phyloP scores from a whole-genome alignment of 30 jellyfish, hydroid and myxozoan genomes.

The Catostylus mosaicus region DNA sequence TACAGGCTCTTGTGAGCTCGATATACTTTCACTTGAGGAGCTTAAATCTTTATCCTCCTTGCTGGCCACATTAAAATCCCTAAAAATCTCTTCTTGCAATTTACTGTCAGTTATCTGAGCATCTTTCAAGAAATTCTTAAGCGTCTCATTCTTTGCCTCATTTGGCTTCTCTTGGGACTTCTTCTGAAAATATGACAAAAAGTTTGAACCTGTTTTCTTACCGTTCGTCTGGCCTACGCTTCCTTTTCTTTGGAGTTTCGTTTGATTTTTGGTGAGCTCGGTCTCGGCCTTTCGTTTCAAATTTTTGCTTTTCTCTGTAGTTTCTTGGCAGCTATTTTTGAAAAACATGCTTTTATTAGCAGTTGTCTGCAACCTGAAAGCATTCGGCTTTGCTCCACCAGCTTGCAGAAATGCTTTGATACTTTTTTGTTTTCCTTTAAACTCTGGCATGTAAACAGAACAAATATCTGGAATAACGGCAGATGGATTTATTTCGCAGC shows the following conservation, averaged over 20 bases:
- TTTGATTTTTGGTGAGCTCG: background rate
- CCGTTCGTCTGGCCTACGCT: background rate
- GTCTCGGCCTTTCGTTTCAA: conserved; percentile 48
- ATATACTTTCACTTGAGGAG: background rate
- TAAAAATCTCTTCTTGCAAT: conserved; percentile 12
- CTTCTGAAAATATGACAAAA: conserved; percentile 43
- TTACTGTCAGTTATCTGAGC: conserved; percentile 19
- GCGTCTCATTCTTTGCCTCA: background rate
- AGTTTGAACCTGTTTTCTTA: background rate
- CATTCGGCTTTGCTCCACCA: background rate
- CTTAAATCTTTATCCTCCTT: background rate
- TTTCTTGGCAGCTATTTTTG: background rate
- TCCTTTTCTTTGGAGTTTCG: conserved; percentile 10
- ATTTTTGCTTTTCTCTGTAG: background rate
- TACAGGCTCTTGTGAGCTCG: background rate
- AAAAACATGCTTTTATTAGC: background rate
- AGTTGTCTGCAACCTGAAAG: too few relatives aligned
- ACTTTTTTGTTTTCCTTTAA: conserved; percentile 85
- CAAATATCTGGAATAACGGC: conserved; percentile 71
- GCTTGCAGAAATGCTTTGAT: conserved; percentile 63
- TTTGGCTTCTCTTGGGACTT: background rate
- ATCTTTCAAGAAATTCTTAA: conserved; percentile 2
- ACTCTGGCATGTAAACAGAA: conserved; percentile 88
- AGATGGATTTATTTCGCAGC: conserved; percentile 43
- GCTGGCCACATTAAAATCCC: background rate